Evolutionary conservation across 2,888 invertebrate genomes (phyloP).

Genomic region (Prionchulus punctatus): DNA sequence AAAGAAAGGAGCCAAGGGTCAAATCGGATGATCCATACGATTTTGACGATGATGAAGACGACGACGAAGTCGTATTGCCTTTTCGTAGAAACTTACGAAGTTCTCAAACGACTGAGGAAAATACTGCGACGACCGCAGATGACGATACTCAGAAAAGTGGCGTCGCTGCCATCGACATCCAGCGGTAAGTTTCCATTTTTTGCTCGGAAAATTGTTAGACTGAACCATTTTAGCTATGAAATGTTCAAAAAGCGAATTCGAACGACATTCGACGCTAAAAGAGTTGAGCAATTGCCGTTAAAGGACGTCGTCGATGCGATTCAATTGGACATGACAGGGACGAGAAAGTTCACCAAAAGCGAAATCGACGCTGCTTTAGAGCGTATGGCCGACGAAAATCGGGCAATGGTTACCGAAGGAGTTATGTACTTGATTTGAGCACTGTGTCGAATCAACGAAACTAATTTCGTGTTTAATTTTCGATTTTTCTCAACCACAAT

Average conservation of each 20-base stretch:
- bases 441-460: too few relatives aligned
- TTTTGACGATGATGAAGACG: neutral
- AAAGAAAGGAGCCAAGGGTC: neutral
- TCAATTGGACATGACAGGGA: conserved; percentile 44
- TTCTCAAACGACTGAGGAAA: too few relatives aligned
- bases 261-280: conserved; percentile 50
- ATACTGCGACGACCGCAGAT: too few relatives aligned
- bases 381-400: conserved; percentile 71
- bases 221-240: neutral
- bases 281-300: conserved; percentile 56
- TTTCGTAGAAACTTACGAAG: too few relatives aligned
- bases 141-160: too few relatives aligned
- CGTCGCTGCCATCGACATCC: neutral
- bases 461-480: too few relatives aligned
- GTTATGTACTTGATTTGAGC: conserved; percentile 24
- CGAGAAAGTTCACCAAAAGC: conserved; percentile 35
- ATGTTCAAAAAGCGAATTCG: neutral
- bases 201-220: too few relatives aligned
- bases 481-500: too few relatives aligned
- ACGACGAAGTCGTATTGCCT: neutral
- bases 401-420: conserved; percentile 72
- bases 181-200: too few relatives aligned
- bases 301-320: conserved; percentile 42
- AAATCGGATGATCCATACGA: neutral
- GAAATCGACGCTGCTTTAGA: conserved; percentile 64